These are phyloP conservation scores for Agrotis segetum DNA, from an alignment of 2,888 invertebrate genomes.

Conservation along the genomic window DNA sequence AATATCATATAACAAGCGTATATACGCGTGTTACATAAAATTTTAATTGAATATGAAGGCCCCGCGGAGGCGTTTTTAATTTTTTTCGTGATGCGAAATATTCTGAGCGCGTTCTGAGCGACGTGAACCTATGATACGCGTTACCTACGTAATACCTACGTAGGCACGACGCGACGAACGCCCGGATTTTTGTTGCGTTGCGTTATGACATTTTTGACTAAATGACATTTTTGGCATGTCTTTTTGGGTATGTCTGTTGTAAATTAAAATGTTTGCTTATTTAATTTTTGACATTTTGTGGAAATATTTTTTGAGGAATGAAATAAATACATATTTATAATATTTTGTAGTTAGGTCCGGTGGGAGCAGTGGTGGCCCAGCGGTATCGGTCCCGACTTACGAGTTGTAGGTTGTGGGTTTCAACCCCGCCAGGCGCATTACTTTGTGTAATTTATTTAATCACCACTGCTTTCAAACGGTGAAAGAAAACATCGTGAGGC, in stretches of 20 bases:
- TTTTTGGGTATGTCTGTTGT: slow-evolving; percentile 2
- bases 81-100: slow-evolving; percentile 60
- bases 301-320: background rate
- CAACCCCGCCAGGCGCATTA: too few species aligned
- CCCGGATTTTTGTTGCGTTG: slow-evolving; percentile 49
- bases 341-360: background rate
- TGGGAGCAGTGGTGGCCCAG: too few species aligned
- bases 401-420: too few species aligned
- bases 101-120: slow-evolving; percentile 49
- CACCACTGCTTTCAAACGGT: too few species aligned
- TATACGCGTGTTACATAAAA: slow-evolving; percentile 21
- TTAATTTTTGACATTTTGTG: background rate
- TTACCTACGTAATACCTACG: slow-evolving; percentile 22
- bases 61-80: slow-evolving; percentile 42
- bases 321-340: too few species aligned
- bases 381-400: too few species aligned
- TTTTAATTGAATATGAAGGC: slow-evolving; percentile 60
- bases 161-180: slow-evolving; percentile 12
- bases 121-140: slow-evolving; percentile 25
- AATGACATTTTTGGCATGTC: slow-evolving; percentile 55
- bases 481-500: too few species aligned
- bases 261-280: slow-evolving; percentile 40
- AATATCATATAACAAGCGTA: slow-evolving; percentile 8
- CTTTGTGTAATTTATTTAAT: too few species aligned
- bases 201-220: slow-evolving; percentile 56